These are phyloP conservation scores for Coptodon rendalli DNA, from an alignment of 2,113 vertebrate genomes.

Conservation along the genomic window DNA sequence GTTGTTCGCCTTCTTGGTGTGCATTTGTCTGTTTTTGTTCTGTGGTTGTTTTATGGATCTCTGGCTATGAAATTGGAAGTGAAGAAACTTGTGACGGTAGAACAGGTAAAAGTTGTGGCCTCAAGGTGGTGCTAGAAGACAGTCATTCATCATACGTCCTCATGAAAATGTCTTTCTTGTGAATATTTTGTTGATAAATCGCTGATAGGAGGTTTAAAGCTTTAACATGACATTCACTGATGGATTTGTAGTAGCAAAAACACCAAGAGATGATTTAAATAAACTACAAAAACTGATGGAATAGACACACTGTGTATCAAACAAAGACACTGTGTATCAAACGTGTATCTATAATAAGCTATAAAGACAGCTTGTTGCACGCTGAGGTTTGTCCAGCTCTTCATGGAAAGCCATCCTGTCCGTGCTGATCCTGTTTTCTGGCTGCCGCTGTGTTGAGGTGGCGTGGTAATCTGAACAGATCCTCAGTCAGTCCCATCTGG, in stretches of 20 bases:
- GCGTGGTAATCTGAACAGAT: not conserved
- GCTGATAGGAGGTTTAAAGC: not conserved
- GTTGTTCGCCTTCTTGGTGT: not conserved
- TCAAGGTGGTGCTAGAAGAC: not conserved
- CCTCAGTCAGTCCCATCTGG: conserved; percentile 16
- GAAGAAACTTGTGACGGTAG: not conserved
- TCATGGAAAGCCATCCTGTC: not conserved
- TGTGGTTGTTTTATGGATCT: not conserved
- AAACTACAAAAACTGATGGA: not conserved
- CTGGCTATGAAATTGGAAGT: not conserved
- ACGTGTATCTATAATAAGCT: not conserved
- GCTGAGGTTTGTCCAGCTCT: not conserved
- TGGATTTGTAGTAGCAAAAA: not conserved
- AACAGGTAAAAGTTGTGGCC: not conserved
- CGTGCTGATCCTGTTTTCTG: not conserved
- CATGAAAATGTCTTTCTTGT: not conserved
- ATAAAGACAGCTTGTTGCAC: not conserved
- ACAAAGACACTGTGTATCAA: not conserved
- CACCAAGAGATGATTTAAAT: not conserved
- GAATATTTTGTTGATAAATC: not conserved
- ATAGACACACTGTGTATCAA: not conserved
- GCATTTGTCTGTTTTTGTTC: not conserved
- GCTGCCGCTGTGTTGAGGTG: not conserved
- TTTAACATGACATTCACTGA: not conserved
- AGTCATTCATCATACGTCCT: not conserved